These are phyloP conservation scores for Hippasteria phrygiana DNA, from an alignment of 53 echinoderm and acorn worm genomes.

Conservation along the genomic window DNA sequence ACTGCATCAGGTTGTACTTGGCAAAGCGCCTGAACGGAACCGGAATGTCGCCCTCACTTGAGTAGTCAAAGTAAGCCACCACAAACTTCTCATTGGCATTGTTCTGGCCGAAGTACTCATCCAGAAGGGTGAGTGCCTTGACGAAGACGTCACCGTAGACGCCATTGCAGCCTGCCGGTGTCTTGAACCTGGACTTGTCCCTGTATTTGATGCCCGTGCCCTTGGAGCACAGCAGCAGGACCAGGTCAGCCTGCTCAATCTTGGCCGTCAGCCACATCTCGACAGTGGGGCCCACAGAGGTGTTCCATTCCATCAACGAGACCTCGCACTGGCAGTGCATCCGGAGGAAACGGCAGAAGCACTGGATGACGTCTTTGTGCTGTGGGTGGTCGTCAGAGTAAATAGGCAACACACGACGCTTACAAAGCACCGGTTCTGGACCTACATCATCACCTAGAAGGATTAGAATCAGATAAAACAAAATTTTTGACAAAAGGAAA, in stretches of 20 bases:
- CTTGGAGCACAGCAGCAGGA: conserved; percentile 59
- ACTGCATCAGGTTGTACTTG: conserved; percentile 34
- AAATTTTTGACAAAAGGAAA: not conserved
- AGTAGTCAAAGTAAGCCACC: conserved; percentile 62
- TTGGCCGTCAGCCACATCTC: conserved; percentile 59
- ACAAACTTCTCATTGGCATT: conserved; percentile 58
- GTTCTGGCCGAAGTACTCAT: conserved; percentile 18
- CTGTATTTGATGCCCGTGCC: conserved; percentile 47
- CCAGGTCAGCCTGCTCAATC: conserved; percentile 52
- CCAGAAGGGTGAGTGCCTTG: conserved; percentile 33
- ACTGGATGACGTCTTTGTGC: conserved; percentile 31
- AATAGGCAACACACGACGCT: conserved; percentile 41
- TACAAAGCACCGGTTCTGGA: not conserved
- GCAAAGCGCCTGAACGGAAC: conserved; percentile 42
- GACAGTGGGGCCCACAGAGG: conserved; percentile 15
- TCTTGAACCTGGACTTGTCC: not conserved
- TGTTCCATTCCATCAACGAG: conserved; percentile 57
- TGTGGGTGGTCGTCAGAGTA: conserved; percentile 51
- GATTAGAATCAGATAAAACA: not conserved
- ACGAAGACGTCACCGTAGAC: conserved; percentile 61
- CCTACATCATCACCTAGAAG: too few species aligned
- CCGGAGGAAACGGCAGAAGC: conserved; percentile 57
- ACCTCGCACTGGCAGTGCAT: conserved; percentile 60
- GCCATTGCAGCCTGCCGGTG: not conserved
- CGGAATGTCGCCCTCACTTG: conserved; percentile 40